Evolutionary conservation across 2,888 invertebrate genomes (phyloP).

Genomic region (Lamellibrachia columna): DNA sequence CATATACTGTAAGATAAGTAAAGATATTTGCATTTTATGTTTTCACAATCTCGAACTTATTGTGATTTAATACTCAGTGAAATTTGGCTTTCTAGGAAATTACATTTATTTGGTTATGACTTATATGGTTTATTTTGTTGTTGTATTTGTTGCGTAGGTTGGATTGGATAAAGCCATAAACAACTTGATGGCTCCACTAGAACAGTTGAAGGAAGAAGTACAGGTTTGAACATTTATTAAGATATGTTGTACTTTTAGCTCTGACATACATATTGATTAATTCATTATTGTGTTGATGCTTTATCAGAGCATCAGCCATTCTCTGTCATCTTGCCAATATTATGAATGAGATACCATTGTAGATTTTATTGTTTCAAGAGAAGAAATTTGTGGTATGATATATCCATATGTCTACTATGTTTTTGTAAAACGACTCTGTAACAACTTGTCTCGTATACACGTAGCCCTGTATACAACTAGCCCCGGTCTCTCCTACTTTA

Average conservation of each 20-base stretch:
- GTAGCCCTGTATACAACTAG: too few relatives aligned
- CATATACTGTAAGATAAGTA: background rate
- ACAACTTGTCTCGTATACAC: too few relatives aligned
- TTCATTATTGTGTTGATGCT: too few relatives aligned
- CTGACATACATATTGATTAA: background rate
- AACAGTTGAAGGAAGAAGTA: constrained; percentile 84
- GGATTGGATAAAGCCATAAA: constrained; percentile 88
- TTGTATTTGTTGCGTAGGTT: constrained; percentile 64
- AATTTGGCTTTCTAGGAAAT: too few relatives aligned
- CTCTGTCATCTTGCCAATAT: background rate
- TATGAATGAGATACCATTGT: background rate
- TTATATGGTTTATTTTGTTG: background rate
- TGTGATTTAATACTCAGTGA: too few relatives aligned
- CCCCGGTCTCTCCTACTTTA: too few relatives aligned
- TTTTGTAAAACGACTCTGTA: too few relatives aligned
- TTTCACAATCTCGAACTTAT: too few relatives aligned
- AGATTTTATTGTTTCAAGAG: background rate
- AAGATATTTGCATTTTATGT: background rate
- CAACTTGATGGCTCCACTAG: constrained; percentile 82
- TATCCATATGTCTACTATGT: too few relatives aligned
- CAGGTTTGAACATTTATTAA: constrained; percentile 68
- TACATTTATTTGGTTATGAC: background rate
- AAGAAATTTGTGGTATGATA: background rate
- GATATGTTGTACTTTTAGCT: background rate
- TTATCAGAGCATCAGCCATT: background rate